phyloP scores from a whole-genome alignment of 2,888 invertebrate species.

The Apomyelois bistriatella region DNA sequence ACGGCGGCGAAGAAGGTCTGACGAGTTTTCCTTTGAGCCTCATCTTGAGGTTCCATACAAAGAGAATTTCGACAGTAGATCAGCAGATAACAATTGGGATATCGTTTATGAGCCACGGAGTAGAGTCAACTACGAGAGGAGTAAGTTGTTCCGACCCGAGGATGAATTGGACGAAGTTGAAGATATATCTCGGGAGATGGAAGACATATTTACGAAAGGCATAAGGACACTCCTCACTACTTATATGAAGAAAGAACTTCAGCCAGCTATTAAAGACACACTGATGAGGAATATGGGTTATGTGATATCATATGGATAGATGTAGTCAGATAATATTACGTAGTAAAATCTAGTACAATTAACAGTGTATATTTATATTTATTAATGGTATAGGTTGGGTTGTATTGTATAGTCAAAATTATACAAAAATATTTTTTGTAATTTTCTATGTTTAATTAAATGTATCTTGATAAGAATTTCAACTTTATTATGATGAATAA shows the following conservation, averaged over 20 bases:
- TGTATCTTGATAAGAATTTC: conserved; percentile 14
- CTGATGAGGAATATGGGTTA: conserved; percentile 93
- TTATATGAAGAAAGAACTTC: conserved; percentile 90
- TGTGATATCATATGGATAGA: conserved; percentile 89
- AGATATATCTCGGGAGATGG: conserved; percentile 89
- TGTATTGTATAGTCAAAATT: conserved; percentile 7
- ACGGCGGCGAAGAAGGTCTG: conserved; percentile 53
- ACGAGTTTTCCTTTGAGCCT: conserved; percentile 66
- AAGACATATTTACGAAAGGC: conserved; percentile 91
- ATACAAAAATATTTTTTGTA: conserved; percentile 1
- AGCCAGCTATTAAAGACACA: conserved; percentile 92
- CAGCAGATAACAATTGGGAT: conserved; percentile 55
- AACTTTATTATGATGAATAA: conserved; percentile 8
- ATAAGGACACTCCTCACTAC: conserved; percentile 88
- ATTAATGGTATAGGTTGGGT: conserved; percentile 2
- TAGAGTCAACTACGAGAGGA: conserved; percentile 66
- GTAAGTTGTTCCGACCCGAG: conserved; percentile 71
- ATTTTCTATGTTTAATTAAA: conserved; percentile 9
- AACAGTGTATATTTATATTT: conserved; percentile 1
- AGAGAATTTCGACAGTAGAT: conserved; percentile 44
- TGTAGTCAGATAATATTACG: conserved; percentile 12
- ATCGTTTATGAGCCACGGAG: conserved; percentile 55
- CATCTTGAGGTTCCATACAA: conserved; percentile 38
- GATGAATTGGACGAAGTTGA: conserved; percentile 81
- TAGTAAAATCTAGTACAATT: not conserved